Conservation (phyloP, 2,113 vertebrate genomes). For the Numida meleagris region DNA sequence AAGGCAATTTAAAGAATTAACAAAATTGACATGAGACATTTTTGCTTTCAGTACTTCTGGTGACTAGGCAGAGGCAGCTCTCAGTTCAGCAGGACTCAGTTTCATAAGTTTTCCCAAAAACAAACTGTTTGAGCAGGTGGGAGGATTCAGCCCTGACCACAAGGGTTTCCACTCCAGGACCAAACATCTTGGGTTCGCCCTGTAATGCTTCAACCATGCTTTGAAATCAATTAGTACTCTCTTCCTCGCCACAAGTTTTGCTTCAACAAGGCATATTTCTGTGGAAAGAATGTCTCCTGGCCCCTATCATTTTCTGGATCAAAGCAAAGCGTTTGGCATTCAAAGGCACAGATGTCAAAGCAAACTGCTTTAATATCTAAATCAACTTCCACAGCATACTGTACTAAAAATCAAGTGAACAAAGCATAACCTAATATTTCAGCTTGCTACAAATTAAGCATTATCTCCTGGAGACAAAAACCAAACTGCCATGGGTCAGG, state of each 20-base stretch:
- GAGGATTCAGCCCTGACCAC: not conserved
- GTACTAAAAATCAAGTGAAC: not conserved
- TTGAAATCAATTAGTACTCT: not conserved
- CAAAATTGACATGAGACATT: not conserved
- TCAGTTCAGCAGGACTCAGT: not conserved
- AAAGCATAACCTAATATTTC: not conserved
- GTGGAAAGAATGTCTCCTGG: not conserved
- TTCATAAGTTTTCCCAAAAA: not conserved
- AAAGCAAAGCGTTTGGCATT: not conserved
- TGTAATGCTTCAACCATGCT: not conserved
- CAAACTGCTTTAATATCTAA: not conserved
- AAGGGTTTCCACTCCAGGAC: not conserved
- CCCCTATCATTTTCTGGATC: not conserved
- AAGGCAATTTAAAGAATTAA: not conserved
- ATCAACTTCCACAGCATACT: not conserved
- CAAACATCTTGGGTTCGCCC: not conserved
- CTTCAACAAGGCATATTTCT: conserved; percentile 9
- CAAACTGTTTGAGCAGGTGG: not conserved
- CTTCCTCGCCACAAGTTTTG: not conserved
- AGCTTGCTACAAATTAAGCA: not conserved
- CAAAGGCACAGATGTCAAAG: not conserved
- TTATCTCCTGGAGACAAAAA: not conserved
- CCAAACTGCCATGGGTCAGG: not conserved
- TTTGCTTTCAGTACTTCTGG: not conserved
- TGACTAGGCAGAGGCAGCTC: not conserved